phyloP scores from a whole-genome alignment of 2,888 invertebrate genomes.

The Phengaris alcon region DNA sequence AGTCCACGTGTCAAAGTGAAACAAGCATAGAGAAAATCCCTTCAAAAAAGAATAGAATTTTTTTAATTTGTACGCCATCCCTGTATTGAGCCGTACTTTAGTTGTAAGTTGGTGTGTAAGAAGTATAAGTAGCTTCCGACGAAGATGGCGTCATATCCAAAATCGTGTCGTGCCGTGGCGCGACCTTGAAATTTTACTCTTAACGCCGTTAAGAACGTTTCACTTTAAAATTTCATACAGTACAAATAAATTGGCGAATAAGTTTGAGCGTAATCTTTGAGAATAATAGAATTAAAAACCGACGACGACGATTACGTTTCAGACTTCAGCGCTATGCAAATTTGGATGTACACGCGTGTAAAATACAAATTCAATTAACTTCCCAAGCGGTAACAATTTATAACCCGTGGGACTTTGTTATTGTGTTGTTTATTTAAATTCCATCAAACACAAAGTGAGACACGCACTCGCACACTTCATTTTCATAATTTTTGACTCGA shows the following conservation, averaged over 20 bases:
- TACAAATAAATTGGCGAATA: background rate
- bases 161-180: too few species aligned
- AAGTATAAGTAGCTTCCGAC: too few species aligned
- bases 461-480: slow-evolving; percentile 9
- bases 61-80: too few species aligned
- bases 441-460: slow-evolving; percentile 9
- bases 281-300: background rate
- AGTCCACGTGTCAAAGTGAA: too few species aligned
- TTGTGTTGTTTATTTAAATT: slow-evolving; percentile 22
- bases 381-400: slow-evolving; percentile 16
- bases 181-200: too few species aligned
- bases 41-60: too few species aligned
- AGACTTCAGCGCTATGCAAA: background rate
- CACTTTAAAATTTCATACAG: background rate
- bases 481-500: slow-evolving; percentile 17
- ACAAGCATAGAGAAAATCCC: too few species aligned
- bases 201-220: background rate
- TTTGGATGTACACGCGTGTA: slow-evolving; percentile 11
- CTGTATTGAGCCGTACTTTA: too few species aligned
- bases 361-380: slow-evolving; percentile 20
- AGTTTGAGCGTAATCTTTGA: background rate
- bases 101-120: too few species aligned
- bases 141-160: too few species aligned
- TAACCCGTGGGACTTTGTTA: slow-evolving; percentile 16
- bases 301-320: slow-evolving; percentile 6